Evolutionary conservation across 2,888 invertebrate species (phyloP), one percentile per base, ranked within the genome.

Genomic region (Tinea trinotella): DNA sequence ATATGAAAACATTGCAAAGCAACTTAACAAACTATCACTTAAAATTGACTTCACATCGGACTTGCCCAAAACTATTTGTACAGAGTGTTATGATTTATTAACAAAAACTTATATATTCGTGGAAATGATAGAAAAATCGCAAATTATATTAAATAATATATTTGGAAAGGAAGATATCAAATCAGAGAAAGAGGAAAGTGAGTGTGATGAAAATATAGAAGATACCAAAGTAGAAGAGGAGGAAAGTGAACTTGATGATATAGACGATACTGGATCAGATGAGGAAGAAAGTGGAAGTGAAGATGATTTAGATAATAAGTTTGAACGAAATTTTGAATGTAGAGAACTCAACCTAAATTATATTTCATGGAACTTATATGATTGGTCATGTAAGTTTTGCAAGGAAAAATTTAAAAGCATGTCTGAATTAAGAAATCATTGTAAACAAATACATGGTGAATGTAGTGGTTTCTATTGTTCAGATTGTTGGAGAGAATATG

Each of bases 391-490:
- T 58, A 65, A 68, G 0, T 69, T 70, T 24, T 85, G 85, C 60
- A 74, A 77, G 52, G 76, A 78, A 4, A 81, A 82, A 57, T 83
- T 82, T 58, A 59, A 74, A 1, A 74, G 76, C 53, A 60, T 82
- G 13, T 70, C 69, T 0, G 76, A 70, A 46, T 70, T 92, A 24
- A 74, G 90, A 54, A 83, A 88, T 1, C 92, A 92, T 64, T 88
- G 89, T 50, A 86, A 88, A 58, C 74, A 81, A 5, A 87, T 88
- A 0, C 92, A 92, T 61, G 88, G 88, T 46, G 90, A 90, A 61
- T 87, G 88, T 57, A 82, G 88, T 0, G 88, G 89, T 3, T 92
- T 90, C 62, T 84, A 88, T 63, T 92, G 92, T 65, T 87, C 89
- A 17, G 90, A 91, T 62, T 92, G 92, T 65, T 89, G 89, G 48